These are phyloP conservation scores for Botia almorhae DNA, from an alignment of 2,797 vertebrate genomes.

Conservation along the genomic window DNA sequence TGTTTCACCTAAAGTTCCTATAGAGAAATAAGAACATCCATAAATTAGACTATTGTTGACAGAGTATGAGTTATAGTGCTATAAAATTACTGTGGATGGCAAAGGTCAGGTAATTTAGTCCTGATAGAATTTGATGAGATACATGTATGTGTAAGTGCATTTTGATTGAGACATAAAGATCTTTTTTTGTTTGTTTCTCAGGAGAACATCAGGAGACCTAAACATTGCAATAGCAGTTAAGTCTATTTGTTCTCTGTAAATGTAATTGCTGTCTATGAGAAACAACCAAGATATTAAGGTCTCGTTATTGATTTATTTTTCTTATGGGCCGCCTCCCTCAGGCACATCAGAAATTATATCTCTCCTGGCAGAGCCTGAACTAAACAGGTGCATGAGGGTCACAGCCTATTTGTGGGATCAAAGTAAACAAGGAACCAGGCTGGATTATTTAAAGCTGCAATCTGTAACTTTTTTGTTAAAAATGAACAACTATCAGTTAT, in stretches of 20 bases:
- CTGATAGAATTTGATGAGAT: not conserved
- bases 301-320: not conserved
- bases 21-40: not conserved
- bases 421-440: constrained; percentile 57
- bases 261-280: not conserved
- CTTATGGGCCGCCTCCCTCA: constrained; percentile 44
- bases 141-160: not conserved
- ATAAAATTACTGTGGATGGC: not conserved
- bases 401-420: constrained; percentile 66
- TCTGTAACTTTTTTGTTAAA: too few species aligned
- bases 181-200: not conserved
- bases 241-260: not conserved
- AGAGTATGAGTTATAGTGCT: not conserved
- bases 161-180: not conserved
- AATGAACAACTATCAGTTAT: too few species aligned
- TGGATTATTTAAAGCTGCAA: constrained; percentile 42
- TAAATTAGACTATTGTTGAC: not conserved
- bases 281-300: not conserved
- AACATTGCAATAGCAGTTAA: not conserved
- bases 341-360: constrained; percentile 64
- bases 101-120: not conserved
- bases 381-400: constrained; percentile 68
- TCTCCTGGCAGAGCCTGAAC: constrained; percentile 66
- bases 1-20: too few species aligned
- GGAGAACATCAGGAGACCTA: not conserved